phyloP scores from a whole-genome alignment of 2,888 invertebrate species.

The Fragum fragum region DNA sequence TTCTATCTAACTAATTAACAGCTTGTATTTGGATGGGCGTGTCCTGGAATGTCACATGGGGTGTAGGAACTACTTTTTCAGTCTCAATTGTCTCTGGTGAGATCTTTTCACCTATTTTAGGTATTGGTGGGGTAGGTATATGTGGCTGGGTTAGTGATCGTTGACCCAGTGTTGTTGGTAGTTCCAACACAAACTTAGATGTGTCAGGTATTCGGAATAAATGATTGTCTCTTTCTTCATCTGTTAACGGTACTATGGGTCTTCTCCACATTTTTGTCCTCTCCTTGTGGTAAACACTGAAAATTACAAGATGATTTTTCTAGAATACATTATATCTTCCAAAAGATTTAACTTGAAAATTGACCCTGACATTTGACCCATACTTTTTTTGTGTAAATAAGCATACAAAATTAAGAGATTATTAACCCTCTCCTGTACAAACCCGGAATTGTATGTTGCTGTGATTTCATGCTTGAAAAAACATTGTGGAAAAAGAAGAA shows the following conservation, averaged over 20 bases:
- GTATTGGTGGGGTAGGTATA: constrained; percentile 31
- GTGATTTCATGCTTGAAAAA: too few species aligned
- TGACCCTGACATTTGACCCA: too few species aligned
- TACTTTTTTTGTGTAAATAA: too few species aligned
- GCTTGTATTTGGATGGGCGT: not conserved
- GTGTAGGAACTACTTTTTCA: not conserved
- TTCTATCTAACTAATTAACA: constrained; percentile 14
- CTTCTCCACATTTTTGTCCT: constrained; percentile 73
- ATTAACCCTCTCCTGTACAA: too few species aligned
- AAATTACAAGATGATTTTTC: constrained; percentile 45
- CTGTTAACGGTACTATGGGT: constrained; percentile 74
- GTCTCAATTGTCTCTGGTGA: not conserved
- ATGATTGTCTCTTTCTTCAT: constrained; percentile 80
- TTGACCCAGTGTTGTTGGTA: constrained; percentile 54
- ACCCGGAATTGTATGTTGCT: too few species aligned
- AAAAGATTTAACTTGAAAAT: too few species aligned
- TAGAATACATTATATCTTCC: not conserved
- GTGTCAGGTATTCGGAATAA: constrained; percentile 78
- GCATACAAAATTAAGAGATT: too few species aligned
- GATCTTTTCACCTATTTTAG: not conserved
- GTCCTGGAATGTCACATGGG: constrained; percentile 16
- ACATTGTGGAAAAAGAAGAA: too few species aligned
- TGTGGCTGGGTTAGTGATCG: constrained; percentile 58
- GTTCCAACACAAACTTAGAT: constrained; percentile 61
- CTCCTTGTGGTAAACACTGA: constrained; percentile 81